Base-by-base conservation (phyloP, 2,797 vertebrate species). In the Pseudochaenichthys georgianus region DNA sequence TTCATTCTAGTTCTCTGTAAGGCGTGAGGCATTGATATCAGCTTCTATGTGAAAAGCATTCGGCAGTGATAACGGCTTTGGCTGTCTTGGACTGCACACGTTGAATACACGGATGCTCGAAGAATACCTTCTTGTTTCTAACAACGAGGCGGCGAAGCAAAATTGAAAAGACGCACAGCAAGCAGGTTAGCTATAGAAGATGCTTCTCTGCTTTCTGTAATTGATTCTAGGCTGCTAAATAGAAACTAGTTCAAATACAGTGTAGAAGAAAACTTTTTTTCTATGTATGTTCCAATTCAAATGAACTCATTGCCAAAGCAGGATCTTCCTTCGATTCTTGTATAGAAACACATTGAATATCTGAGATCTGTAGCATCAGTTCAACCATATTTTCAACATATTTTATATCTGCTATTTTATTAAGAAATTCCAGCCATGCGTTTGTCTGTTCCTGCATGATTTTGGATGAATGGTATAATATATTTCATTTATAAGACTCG, bases 71-170 rank as follows among this genome's bases (percentile, higher is more conserved):
- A 84, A 75, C 73, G 46, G 81, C 79, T 87, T 91, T 89, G 83
- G 87, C 86, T 78, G 71, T 69, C 10, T 80, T 77, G 81, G 89
- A 93, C 89, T 90, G 86, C 91, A 92, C 90, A 92, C 88, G 82
- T 87, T 74, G 91, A 89, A 81, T 62, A 50, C 78, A 64, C 73
- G 55, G 68, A 82, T 59, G 69, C 82, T 81, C 57, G 66, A 77
- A 74, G 65, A 84, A 87, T 78, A 66, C 67, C 62, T 69, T 38
- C 61, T 43, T 48, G 79, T 87, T 84, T 83, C 78, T 62, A 78
- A 51, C 62, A 78, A 73, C 28, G 42, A 79, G 83, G 77, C 52
- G 28, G 62, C 0, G 28, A 28, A 60, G 52, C 45, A 51, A 52
- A 45, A 69, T 61, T 64, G 42, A 52, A 73, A 70, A 85, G 55